Percentiles rank a stretch among this genome's conserved stretches.
Conservation (phyloP, 2,113 vertebrate species). For the Ivindomyrus marchei region DNA sequence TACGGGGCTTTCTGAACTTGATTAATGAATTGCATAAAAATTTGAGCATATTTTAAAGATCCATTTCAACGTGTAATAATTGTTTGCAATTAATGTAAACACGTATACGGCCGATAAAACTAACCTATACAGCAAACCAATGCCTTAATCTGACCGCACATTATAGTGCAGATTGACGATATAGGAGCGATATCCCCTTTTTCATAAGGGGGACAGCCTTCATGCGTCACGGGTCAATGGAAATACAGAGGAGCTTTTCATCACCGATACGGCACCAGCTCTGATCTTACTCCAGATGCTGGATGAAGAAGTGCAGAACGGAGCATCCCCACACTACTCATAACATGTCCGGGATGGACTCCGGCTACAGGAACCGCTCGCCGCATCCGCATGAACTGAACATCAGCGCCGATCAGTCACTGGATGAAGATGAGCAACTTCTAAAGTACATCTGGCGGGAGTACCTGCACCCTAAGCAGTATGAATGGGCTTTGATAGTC, state of each 20-base stretch:
- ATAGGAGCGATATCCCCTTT: not conserved
- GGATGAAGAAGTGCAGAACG: not conserved
- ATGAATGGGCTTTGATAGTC: constrained; percentile 90
- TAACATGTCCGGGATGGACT: constrained; percentile 68
- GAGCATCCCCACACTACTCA: not conserved
- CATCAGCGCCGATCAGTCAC: constrained; percentile 53
- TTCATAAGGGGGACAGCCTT: not conserved
- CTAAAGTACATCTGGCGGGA: constrained; percentile 89
- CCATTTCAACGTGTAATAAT: not conserved
- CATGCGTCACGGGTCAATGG: not conserved
- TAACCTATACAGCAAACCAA: not conserved
- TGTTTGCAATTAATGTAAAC: not conserved
- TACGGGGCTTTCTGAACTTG: not conserved
- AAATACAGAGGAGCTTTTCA: not conserved
- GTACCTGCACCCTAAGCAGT: constrained; percentile 88
- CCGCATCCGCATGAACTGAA: constrained; percentile 57
- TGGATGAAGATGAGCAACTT: constrained; percentile 88
- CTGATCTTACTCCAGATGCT: not conserved
- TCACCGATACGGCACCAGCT: not conserved
- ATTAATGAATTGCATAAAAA: not conserved
- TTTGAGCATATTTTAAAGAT: not conserved
- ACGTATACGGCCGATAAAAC: not conserved
- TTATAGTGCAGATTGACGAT: not conserved
- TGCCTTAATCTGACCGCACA: not conserved
- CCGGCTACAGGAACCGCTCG: constrained; percentile 66